phyloP scores from a whole-genome alignment of 2,113 vertebrate genomes.

The Oryzias melastigma region DNA sequence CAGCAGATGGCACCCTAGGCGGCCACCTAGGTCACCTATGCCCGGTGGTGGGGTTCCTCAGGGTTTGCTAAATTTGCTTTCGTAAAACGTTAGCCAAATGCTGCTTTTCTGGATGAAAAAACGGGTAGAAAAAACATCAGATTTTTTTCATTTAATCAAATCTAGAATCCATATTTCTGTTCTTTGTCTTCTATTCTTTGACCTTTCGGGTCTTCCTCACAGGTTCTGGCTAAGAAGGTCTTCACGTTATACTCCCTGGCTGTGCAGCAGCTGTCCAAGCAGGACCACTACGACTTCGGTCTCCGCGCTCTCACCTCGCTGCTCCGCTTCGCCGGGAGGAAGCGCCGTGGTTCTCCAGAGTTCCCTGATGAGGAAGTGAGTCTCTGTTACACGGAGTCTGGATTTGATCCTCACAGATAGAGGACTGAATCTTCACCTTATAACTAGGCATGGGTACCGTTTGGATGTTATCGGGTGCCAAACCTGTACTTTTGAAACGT shows the following conservation, averaged over 20 bases:
- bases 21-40: too few species aligned
- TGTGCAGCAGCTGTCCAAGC: conserved; percentile 86
- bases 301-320: conserved; percentile 87
- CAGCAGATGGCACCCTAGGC: too few species aligned
- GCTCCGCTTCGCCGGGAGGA: conserved; percentile 78
- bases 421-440: too few species aligned
- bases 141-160: background rate
- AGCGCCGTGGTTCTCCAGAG: conserved; percentile 50
- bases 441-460: too few species aligned
- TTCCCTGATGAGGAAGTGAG: conserved; percentile 83
- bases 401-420: background rate
- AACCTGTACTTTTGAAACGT: too few species aligned
- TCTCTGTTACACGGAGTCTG: background rate
- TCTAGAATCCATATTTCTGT: background rate
- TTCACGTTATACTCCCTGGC: conserved; percentile 88
- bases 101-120: too few species aligned
- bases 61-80: too few species aligned
- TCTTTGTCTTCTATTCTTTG: background rate
- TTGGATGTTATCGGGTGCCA: too few species aligned
- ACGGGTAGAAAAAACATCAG: too few species aligned
- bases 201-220: conserved; percentile 3
- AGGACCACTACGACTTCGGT: conserved; percentile 92
- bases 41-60: too few species aligned
- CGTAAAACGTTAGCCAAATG: too few species aligned
- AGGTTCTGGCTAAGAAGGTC: conserved; percentile 85